A percentile compares a stretch with the other conserved stretches of the same genome.
Conservation (phyloP, 2,888 invertebrate genomes). For the Cryptocephalus moraei region DNA sequence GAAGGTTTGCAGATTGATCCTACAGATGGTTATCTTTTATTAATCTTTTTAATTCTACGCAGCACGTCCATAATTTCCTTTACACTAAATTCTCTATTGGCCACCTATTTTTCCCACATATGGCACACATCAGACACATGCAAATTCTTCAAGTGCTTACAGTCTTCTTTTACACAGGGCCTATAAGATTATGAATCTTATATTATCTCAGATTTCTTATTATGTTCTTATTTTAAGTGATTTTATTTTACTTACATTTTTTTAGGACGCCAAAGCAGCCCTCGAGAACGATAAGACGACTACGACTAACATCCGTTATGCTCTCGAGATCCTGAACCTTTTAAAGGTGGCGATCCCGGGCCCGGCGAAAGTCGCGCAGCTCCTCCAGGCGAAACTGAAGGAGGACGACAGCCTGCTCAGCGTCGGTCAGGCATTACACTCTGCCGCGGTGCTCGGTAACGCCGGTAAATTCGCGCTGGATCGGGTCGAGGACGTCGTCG, state of each 20-base stretch:
- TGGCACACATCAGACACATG: not conserved
- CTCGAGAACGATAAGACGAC: slow-evolving; percentile 58
- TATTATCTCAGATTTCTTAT: not conserved
- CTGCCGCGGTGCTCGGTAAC: slow-evolving; percentile 61
- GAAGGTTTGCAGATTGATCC: too few relatives aligned
- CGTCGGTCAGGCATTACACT: slow-evolving; percentile 74
- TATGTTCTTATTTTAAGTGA: not conserved
- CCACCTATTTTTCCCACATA: too few relatives aligned
- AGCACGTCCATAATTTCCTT: too few relatives aligned
- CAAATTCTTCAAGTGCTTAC: not conserved
- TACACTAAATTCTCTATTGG: too few relatives aligned
- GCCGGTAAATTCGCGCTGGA: slow-evolving; percentile 58
- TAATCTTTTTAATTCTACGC: too few relatives aligned
- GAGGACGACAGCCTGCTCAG: slow-evolving; percentile 69
- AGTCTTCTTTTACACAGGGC: not conserved
- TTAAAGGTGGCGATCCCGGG: slow-evolving; percentile 56
- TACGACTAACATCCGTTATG: slow-evolving; percentile 63
- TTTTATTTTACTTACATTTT: not conserved
- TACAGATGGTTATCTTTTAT: too few relatives aligned
- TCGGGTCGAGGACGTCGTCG: slow-evolving; percentile 83
- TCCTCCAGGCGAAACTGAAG: slow-evolving; percentile 66
- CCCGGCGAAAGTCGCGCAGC: slow-evolving; percentile 58
- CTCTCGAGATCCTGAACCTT: slow-evolving; percentile 57
- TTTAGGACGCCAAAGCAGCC: slow-evolving; percentile 14
- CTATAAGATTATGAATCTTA: too few relatives aligned